Evolutionary conservation across 1,140 invertebrate genomes (phyloP), one percentile per base, ranked within the genome.

Genomic region (Andricus grossulariae): DNA sequence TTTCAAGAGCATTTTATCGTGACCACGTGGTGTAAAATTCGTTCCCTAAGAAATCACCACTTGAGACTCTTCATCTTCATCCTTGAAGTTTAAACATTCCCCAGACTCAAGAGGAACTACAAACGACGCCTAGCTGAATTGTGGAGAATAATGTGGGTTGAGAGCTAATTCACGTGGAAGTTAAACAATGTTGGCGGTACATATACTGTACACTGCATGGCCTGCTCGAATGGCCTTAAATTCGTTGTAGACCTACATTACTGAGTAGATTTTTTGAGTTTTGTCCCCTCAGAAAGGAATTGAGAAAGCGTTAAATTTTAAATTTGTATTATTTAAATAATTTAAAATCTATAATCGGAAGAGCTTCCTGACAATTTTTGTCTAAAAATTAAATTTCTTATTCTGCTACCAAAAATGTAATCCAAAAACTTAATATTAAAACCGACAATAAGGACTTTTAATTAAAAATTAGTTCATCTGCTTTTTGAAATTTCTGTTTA

Each of bases 101-200:
- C 57, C 13, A 60, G 57, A 32, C 57, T 16, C 57, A 66, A 11
- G 21, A 32, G 57, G 32, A 66, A 66, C 57, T 66, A 66, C 21
- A 66, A 66, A 66, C 57, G 57, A 66, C 57, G 57, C 21, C 21
- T 32, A 66, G 21, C 57, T 32, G 32, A 66, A 66, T 66, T 66
- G 57, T 32, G 57, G 57, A 66, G 57, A 66, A 66, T 66, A 66
- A 66, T 66, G 57, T 66, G 57, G 57, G 57, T 66, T 66, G 57
- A 32, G 25, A 16, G 57, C 57, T 66, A 66, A 66, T 66, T 66
- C 57, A 66, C 13, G 25, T 66, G 25, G 25, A 66, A 66, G 57
- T 66, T 66, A 39, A 66, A 66, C 57, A 66, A 66, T 66, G 57
- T 66, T 66, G 55, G 10, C 55, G 57, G 57, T 66, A 13, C 57